These are phyloP conservation scores for Syrista parreyssii DNA, from an alignment of 2,888 invertebrate genomes.

Conservation along the genomic window DNA sequence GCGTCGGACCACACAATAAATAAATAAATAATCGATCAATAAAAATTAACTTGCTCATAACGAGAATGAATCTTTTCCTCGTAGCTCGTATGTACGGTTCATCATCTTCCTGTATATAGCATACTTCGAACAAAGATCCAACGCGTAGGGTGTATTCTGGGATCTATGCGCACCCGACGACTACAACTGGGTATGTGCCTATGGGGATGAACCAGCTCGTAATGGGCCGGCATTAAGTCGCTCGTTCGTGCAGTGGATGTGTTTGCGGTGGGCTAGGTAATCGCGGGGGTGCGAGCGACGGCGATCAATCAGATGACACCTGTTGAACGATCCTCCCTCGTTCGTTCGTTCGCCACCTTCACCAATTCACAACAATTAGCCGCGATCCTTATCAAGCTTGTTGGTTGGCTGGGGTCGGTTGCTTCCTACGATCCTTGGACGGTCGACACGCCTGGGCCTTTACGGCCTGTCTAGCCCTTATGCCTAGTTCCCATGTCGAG, in stretches of 20 bases:
- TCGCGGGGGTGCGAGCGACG: constrained; percentile 57
- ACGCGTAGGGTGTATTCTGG: neutral
- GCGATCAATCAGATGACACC: constrained; percentile 66
- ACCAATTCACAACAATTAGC: constrained; percentile 64
- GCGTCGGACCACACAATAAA: neutral
- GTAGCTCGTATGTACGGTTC: neutral
- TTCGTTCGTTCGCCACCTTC: constrained; percentile 60
- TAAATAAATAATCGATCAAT: neutral
- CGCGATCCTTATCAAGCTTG: constrained; percentile 60
- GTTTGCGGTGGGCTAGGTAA: constrained; percentile 61
- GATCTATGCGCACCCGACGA: neutral
- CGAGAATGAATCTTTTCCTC: neutral
- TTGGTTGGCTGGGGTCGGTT: constrained; percentile 31
- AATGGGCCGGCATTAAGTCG: constrained; percentile 56
- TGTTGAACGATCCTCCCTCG: constrained; percentile 57
- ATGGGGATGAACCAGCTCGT: constrained; percentile 44
- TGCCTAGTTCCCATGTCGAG: neutral
- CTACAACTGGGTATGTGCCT: neutral
- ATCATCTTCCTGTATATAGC: neutral
- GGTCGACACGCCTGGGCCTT: neutral
- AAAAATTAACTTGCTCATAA: neutral
- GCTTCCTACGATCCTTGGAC: constrained; percentile 9
- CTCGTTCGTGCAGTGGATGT: constrained; percentile 55
- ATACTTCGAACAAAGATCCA: neutral
- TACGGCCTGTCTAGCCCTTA: neutral